These are phyloP conservation scores for Barnardius zonarius DNA, from an alignment of 2,113 vertebrate species.

Conservation along the genomic window DNA sequence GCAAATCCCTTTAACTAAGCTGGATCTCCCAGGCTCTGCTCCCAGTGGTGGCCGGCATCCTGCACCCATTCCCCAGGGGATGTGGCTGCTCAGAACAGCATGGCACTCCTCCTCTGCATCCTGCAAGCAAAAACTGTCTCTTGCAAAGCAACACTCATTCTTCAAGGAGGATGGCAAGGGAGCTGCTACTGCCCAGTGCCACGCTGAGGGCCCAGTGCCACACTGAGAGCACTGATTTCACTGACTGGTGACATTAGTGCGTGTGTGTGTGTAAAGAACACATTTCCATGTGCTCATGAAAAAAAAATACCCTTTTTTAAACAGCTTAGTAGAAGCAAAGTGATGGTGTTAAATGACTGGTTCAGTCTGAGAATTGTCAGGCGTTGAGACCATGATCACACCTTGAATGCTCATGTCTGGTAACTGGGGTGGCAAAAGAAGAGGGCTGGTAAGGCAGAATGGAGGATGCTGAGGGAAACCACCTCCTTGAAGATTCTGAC, in stretches of 20 bases:
- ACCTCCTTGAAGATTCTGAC: background rate
- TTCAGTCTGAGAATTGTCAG: background rate
- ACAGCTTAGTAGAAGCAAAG: background rate
- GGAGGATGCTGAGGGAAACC: rapidly evolving
- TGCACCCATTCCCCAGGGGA: background rate
- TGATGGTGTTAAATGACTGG: background rate
- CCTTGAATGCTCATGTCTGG: rapidly evolving
- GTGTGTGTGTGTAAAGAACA: background rate
- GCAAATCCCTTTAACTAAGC: background rate
- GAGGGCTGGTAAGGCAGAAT: background rate
- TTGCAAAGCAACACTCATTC: background rate
- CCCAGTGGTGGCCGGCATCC: rapidly evolving
- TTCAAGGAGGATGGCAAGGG: background rate
- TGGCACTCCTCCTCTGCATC: background rate
- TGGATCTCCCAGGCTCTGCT: background rate
- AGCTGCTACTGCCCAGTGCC: background rate
- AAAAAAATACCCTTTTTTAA: background rate
- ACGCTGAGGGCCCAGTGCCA: background rate
- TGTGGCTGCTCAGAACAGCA: background rate
- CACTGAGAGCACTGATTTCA: background rate
- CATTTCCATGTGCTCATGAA: rapidly evolving
- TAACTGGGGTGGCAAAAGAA: background rate
- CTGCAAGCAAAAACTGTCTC: background rate
- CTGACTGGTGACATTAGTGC: background rate
- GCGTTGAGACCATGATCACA: rapidly evolving